phyloP scores from a whole-genome alignment of 2,113 vertebrate species.

The Elanus axillaris region DNA sequence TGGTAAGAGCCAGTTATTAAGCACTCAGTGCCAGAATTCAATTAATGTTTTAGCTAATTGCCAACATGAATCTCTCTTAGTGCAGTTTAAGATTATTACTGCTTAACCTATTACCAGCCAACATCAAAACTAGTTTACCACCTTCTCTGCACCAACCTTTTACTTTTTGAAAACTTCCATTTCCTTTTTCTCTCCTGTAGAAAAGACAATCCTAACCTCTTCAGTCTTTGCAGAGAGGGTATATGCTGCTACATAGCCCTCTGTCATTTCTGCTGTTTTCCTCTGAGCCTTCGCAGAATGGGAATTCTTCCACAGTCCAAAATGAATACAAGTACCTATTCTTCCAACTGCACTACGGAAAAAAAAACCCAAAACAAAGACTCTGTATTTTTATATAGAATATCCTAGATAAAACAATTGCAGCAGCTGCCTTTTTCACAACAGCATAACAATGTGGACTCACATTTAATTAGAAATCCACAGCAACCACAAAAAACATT shows the following conservation, averaged over 20 bases:
- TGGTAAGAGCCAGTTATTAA: not conserved
- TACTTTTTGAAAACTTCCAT: not conserved
- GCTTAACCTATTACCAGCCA: not conserved
- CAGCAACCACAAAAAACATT: not conserved
- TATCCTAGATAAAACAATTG: not conserved
- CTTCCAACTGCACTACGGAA: not conserved
- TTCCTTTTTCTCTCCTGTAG: not conserved
- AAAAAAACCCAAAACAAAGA: rapidly evolving
- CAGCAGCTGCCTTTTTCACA: not conserved
- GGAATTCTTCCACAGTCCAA: not conserved
- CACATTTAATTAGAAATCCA: not conserved
- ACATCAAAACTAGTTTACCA: not conserved
- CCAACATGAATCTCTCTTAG: not conserved
- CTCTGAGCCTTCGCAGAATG: not conserved
- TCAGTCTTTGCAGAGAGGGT: not conserved
- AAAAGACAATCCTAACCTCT: not conserved
- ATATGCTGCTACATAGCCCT: not conserved
- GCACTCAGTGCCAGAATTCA: not conserved
- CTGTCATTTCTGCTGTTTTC: not conserved
- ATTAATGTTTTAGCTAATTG: not conserved
- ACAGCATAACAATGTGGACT: not conserved
- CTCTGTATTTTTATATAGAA: not conserved
- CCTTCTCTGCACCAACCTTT: not conserved
- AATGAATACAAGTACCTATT: not conserved
- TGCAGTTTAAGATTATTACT: not conserved